Evolutionary conservation across 2,113 vertebrate genomes (phyloP), one percentile per base, ranked within the genome.

Genomic region (Clarias gariepinus): DNA sequence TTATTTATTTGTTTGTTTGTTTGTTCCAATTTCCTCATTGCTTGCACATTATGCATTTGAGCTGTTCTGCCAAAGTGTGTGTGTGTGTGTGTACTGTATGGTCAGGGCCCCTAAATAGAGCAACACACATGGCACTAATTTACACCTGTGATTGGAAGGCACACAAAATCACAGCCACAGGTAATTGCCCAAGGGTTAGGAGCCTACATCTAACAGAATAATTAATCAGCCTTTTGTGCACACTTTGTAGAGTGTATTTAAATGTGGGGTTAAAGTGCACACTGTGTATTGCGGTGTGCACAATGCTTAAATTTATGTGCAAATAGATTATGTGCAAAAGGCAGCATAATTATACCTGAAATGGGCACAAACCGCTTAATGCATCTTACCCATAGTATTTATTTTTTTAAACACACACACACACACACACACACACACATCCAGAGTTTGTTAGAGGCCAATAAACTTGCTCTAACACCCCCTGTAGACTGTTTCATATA

Each of bases 401-500:
- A 47, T 47, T 60, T 80, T 83, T 81, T 76, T 81, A 30, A 4
- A 52, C 23, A 79, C 41, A 86, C 41, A 82, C 33, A n/a, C 52
- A n/a, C 36, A 77, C 18, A 64, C 90, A 87, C 90, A 81, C 90
- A 89, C 78, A 92, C 90, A 89, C 13, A 36, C 21, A 74, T 12
- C 1, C 71, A 53, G 41, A 76, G 10, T 23, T 47, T 73, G 33
- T 76, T n/a, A 76, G 21, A 76, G 52, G 91, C 77, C 68, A 90
- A 88, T 89, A 90, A 92, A 90, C 78, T 85, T 91, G 86, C 89
- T 69, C 81, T 81, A 36, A 0, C 4, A 16, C 84, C 91, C 89
- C 90, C 91, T 84, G 58, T 89, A 87, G 89, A 91, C 73, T 83
- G 88, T 91, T 89, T 92, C 91, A 90, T 92, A 91, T 90, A 88